Evolutionary conservation across 2,797 vertebrate genomes (phyloP).

Genomic region (Fistularia tabacaria): DNA sequence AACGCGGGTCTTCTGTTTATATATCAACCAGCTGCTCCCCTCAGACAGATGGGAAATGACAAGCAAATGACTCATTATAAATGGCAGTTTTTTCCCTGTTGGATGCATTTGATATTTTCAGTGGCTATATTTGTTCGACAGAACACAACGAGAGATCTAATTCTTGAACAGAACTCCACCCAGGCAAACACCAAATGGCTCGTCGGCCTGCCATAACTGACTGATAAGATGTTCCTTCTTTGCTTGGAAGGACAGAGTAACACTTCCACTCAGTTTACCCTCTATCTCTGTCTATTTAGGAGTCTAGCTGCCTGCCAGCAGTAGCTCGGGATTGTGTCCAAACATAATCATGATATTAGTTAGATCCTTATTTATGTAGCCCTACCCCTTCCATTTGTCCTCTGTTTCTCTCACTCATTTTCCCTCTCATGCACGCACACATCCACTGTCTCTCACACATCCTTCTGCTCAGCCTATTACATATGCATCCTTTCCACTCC

Average conservation of each 20-base stretch:
- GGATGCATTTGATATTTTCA: constrained; percentile 44
- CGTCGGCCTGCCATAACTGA: constrained; percentile 53
- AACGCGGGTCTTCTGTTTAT: constrained; percentile 46
- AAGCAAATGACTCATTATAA: constrained; percentile 45
- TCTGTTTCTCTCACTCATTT: constrained; percentile 25
- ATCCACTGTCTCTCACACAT: constrained; percentile 31
- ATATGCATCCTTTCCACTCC: constrained; percentile 81
- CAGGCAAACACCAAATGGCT: constrained; percentile 57
- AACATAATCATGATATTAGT: constrained; percentile 78
- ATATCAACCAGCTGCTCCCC: constrained; percentile 34
- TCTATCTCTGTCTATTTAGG: constrained; percentile 67
- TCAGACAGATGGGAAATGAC: constrained; percentile 47
- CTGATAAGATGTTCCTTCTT: constrained; percentile 66
- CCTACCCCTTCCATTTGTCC: constrained; percentile 57
- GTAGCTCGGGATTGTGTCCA: constrained; percentile 71
- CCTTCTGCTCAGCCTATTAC: constrained; percentile 74
- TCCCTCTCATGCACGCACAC: constrained; percentile 8
- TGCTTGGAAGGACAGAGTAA: constrained; percentile 74
- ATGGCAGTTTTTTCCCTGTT: constrained; percentile 11
- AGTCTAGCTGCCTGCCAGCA: constrained; percentile 66
- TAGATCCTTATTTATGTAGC: constrained; percentile 73
- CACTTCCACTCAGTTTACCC: constrained; percentile 72
- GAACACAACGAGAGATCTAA: constrained; percentile 39
- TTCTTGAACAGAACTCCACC: constrained; percentile 52
- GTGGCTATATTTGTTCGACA: constrained; percentile 57